Evolutionary conservation across 2,113 vertebrate species (phyloP).

Genomic region (Saguinus midas): DNA sequence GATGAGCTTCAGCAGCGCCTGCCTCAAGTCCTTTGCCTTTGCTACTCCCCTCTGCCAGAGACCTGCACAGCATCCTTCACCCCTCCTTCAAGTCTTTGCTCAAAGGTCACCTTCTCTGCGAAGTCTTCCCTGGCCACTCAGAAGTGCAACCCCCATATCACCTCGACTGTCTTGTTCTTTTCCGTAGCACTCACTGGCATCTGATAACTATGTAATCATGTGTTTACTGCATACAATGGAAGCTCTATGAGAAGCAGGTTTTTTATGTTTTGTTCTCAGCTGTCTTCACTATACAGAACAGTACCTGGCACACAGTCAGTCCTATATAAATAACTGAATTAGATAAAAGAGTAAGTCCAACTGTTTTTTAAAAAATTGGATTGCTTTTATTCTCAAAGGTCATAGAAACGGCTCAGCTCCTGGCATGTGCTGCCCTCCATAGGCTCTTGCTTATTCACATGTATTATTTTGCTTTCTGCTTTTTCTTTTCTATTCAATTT

Average conservation of each 20-base stretch:
- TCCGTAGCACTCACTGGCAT: background rate
- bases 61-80: background rate
- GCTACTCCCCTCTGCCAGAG: background rate
- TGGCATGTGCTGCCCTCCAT: background rate
- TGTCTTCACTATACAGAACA: background rate
- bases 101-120: background rate
- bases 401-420: background rate
- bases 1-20: background rate
- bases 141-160: background rate
- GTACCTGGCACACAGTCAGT: background rate
- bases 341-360: background rate
- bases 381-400: constrained; percentile 16
- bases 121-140: background rate
- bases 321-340: background rate
- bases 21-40: background rate
- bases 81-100: background rate
- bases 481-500: background rate
- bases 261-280: background rate
- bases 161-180: background rate
- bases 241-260: background rate
- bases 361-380: background rate
- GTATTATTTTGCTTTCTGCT: background rate
- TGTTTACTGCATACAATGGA: background rate
- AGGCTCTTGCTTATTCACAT: background rate
- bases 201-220: background rate